These are phyloP conservation scores for Lindbergichthys nudifrons DNA, from an alignment of 2,797 vertebrate species.

Conservation along the genomic window DNA sequence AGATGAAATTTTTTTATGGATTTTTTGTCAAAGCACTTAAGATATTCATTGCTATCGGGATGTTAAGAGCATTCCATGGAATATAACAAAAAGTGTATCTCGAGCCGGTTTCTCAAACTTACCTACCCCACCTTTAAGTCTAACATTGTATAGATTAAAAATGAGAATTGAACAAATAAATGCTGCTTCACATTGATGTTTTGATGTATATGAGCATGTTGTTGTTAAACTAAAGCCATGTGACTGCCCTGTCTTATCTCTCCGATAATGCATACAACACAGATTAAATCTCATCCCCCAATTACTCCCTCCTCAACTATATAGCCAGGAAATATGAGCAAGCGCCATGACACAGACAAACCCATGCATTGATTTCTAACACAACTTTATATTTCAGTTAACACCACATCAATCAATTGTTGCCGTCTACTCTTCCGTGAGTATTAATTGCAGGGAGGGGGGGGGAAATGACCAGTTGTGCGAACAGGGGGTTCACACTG, in stretches of 20 bases:
- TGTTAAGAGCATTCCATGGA: too few species aligned
- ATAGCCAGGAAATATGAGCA: slow-evolving; percentile 41
- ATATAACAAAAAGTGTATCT: too few species aligned
- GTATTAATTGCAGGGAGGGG: slow-evolving; percentile 78
- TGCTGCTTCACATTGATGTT: neutral
- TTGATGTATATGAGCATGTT: neutral
- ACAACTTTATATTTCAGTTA: slow-evolving; percentile 55
- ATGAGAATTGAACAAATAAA: neutral
- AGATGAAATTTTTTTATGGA: too few species aligned
- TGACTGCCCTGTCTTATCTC: slow-evolving; percentile 1
- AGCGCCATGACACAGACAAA: slow-evolving; percentile 29
- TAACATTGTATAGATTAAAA: neutral
- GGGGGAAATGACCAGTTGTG: slow-evolving; percentile 77
- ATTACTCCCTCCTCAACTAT: slow-evolving; percentile 33
- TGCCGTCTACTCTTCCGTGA: slow-evolving; percentile 76
- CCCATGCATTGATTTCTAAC: slow-evolving; percentile 45
- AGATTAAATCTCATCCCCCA: slow-evolving; percentile 6
- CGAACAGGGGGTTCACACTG: slow-evolving; percentile 48
- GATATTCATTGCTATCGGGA: too few species aligned
- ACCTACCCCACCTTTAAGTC: too few species aligned
- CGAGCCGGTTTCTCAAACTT: too few species aligned
- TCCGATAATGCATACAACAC: neutral
- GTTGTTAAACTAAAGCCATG: slow-evolving; percentile 15
- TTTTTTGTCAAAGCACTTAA: too few species aligned
- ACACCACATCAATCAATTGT: slow-evolving; percentile 71